Conservation (phyloP, 2,113 vertebrate species). For the Sarotherodon lohbergeri region DNA sequence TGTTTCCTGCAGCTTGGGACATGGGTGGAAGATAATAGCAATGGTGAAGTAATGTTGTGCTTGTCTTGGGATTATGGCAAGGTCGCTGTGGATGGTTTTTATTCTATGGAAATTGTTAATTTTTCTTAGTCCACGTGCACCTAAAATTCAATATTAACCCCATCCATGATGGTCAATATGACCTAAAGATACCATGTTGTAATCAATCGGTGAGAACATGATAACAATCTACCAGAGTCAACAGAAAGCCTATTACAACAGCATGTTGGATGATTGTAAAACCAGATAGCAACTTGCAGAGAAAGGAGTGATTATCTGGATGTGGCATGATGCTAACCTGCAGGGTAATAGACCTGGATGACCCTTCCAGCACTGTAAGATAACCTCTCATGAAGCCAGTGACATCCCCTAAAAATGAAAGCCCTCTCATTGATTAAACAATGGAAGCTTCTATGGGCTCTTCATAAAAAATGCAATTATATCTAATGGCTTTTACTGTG, state of each 20-base stretch:
- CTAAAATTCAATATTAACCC: not conserved
- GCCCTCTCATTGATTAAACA: constrained; percentile 27
- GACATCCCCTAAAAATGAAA: constrained; percentile 23
- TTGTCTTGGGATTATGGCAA: not conserved
- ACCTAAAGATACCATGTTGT: constrained; percentile 31
- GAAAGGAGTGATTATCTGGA: constrained; percentile 9
- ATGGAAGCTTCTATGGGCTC: not conserved
- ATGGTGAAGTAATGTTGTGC: not conserved
- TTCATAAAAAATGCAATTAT: constrained; percentile 59
- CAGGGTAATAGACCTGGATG: constrained; percentile 19
- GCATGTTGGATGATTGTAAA: constrained; percentile 19
- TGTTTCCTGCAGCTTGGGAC: not conserved
- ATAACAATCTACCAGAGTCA: constrained; percentile 50
- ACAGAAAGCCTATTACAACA: constrained; percentile 56
- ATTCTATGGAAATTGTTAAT: not conserved
- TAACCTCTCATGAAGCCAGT: not conserved
- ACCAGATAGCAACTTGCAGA: constrained; percentile 20
- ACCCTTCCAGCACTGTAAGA: constrained; percentile 5
- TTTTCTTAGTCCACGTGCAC: not conserved
- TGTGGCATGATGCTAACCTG: not conserved
- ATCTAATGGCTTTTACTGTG: constrained; percentile 31
- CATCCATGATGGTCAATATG: not conserved
- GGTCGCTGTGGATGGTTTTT: not conserved
- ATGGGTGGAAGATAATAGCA: not conserved
- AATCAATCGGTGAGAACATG: constrained; percentile 22